Evolutionary conservation across 2,888 invertebrate species (phyloP), one percentile per base, ranked within the genome.

Genomic region (Caenorhabditis virilis): DNA sequence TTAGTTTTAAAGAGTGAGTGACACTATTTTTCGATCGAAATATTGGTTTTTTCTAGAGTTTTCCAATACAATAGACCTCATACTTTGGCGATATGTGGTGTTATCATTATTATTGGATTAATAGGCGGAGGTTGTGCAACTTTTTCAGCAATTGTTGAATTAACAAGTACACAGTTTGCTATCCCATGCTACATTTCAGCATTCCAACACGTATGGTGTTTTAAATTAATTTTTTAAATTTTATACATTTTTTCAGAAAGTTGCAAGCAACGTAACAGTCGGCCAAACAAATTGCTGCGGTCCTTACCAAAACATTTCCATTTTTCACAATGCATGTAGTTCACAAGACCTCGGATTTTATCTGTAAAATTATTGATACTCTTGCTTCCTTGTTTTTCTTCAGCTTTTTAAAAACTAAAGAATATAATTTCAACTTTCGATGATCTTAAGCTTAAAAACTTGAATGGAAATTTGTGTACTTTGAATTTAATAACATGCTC

Each of bases 91-190:
- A 54, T 73, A 30, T 76, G 76, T 47, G 50, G 49, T n/a, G n/a
- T 45, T 13, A 64, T 76, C 26, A 73, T 74, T 69, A 76, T 76
- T 6, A 72, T 80, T 57, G 80, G 78, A 15, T 23, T 78, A 3
- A 50, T 80, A 23, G 78, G 80, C 36, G 80, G 79, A 22, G 60
- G 72, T 1, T 78, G 79, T 15, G 80, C 80, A 13, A 81, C 80
- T 2, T 81, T 64, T 56, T 78, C 80, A 2, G 80, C 80, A 7
- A 77, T 80, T 43, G 55, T 52, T 4, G 80, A 77, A 43, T 61
- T 80, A 5, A 70, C 78, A 2, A 48, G 73, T 0, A 76, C 79
- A 2, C 57, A 76, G 25, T 80, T 80, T 61, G 45, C 62, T 16
- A 42, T 69, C 9, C 80, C 80, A 15, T 80, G 80, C 62, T 80